Evolutionary conservation across 53 echinoderm and acorn worm species (phyloP).

Genomic region (Apostichopus leukothele): DNA sequence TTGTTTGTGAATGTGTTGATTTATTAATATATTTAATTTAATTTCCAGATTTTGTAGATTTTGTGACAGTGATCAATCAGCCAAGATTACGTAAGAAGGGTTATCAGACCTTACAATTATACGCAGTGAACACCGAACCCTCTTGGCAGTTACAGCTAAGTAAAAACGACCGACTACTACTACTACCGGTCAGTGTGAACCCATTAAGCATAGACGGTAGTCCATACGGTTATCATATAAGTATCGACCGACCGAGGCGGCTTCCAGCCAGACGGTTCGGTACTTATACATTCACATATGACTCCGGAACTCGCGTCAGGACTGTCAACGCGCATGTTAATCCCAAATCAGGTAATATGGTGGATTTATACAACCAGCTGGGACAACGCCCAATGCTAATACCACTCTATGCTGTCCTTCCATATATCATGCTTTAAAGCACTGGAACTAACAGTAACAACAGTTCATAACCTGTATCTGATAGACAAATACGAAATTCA

Average conservation of each 20-base stretch:
- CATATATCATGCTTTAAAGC: no score
- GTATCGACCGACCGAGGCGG: background rate
- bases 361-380: background rate
- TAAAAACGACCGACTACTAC: background rate
- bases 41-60: background rate
- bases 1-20: no score
- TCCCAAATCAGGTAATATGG: background rate
- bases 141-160: constrained; percentile 6
- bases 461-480: no score
- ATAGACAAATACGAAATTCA: no score
- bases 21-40: no score
- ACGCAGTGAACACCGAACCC: background rate
- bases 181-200: background rate
- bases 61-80: background rate
- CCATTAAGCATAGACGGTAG: background rate
- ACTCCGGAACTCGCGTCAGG: background rate
- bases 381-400: no score
- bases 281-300: background rate
- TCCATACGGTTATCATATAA: background rate
- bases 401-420: no score
- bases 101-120: background rate
- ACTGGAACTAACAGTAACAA: no score
- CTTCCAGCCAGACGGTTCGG: constrained; percentile 2
- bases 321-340: background rate
- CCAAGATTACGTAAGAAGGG: background rate